Conservation (phyloP, 2,797 vertebrate species). For the Thripadectes ignobilis region DNA sequence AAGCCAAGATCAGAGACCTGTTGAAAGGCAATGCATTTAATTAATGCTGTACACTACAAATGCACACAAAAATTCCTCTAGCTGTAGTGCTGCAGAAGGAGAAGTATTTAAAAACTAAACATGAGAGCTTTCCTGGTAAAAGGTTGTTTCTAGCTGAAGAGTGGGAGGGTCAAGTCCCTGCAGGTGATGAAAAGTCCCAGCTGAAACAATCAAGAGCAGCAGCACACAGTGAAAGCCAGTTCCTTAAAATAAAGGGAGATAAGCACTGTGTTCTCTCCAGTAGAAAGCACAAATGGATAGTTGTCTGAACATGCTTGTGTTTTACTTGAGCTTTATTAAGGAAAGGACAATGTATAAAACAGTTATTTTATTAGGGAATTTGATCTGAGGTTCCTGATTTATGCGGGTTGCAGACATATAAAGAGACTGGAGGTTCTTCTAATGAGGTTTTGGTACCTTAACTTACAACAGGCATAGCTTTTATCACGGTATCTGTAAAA, state of each 20-base stretch:
- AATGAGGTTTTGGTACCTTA: not conserved
- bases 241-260: not conserved
- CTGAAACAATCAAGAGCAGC: not conserved
- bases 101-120: not conserved
- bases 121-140: not conserved
- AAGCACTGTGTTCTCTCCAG: not conserved
- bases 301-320: not conserved
- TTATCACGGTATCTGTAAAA: not conserved
- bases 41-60: not conserved
- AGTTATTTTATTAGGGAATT: not conserved
- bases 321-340: not conserved
- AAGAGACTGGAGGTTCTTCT: not conserved
- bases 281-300: not conserved
- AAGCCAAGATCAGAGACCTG: not conserved
- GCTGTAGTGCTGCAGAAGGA: not conserved
- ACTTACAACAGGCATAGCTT: not conserved
- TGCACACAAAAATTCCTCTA: not conserved
- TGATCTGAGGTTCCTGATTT: not conserved
- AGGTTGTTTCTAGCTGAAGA: not conserved
- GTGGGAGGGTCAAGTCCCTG: not conserved
- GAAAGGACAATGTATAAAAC: not conserved
- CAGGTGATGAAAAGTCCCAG: not conserved
- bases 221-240: not conserved
- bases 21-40: not conserved
- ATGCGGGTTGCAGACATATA: not conserved